phyloP scores from a whole-genome alignment of 2,888 invertebrate genomes.

The Mythimna lalbum region DNA sequence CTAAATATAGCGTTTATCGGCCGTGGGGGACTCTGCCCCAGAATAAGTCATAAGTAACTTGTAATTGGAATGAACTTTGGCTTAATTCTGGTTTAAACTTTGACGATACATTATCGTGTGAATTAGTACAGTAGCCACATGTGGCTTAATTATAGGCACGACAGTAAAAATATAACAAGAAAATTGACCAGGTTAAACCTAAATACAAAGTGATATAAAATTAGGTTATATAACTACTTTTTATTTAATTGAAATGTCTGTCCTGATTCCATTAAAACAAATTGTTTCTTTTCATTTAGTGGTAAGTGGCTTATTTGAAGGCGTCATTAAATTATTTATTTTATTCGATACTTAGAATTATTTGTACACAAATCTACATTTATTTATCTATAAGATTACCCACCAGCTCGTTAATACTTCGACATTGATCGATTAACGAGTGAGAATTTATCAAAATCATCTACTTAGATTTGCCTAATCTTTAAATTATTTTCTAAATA shows the following conservation, averaged over 20 bases:
- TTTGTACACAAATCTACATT: too few species aligned
- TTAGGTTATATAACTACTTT: too few species aligned
- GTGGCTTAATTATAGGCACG: neutral
- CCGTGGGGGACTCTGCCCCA: conserved; percentile 17
- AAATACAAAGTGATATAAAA: neutral
- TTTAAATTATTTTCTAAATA: too few species aligned
- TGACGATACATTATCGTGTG: conserved; percentile 13
- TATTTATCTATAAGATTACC: too few species aligned
- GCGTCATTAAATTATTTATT: neutral
- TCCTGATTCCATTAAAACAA: neutral
- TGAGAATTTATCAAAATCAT: neutral
- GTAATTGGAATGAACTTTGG: conserved; percentile 17
- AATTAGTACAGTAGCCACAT: conserved; percentile 5
- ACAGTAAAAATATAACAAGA: conserved; percentile 11
- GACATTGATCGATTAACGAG: neutral
- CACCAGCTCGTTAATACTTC: too few species aligned
- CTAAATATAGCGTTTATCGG: conserved; percentile 33
- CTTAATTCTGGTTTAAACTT: conserved; percentile 1
- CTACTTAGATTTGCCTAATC: neutral
- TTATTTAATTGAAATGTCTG: neutral
- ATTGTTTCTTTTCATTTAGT: neutral
- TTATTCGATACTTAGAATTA: neutral
- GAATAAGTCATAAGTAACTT: conserved; percentile 9
- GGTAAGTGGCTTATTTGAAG: neutral
- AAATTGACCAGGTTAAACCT: neutral